Percentiles rank a stretch among this genome's conserved stretches.
Evolutionary conservation across 2,797 vertebrate genomes (phyloP).

Genomic region (Anabas testudineus): DNA sequence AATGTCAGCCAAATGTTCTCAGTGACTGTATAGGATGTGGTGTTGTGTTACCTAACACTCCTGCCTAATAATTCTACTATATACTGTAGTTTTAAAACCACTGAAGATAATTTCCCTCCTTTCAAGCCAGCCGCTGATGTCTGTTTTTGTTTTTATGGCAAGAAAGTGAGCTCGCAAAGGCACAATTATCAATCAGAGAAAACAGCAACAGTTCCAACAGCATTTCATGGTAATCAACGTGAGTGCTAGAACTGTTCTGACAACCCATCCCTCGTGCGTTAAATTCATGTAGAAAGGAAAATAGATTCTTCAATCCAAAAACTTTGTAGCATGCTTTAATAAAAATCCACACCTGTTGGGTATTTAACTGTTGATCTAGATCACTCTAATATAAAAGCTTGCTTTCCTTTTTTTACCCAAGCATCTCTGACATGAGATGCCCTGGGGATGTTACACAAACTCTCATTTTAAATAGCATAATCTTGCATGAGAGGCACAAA

Average conservation of each 20-base stretch:
- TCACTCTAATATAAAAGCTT: not conserved
- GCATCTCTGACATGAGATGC: not conserved
- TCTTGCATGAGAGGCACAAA: not conserved
- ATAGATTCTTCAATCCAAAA: not conserved
- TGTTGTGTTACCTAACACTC: not conserved
- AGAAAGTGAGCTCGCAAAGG: not conserved
- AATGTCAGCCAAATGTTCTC: not conserved
- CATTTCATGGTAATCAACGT: not conserved
- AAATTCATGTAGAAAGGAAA: not conserved
- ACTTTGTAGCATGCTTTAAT: too few relatives aligned
- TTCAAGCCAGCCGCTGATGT: too few relatives aligned
- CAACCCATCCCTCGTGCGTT: not conserved
- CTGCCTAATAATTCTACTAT: not conserved
- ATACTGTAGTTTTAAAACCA: not conserved
- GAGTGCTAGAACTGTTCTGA: slow-evolving; percentile 1
- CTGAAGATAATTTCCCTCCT: not conserved
- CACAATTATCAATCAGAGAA: not conserved
- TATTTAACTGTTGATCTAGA: too few relatives aligned
- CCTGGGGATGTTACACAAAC: too few relatives aligned
- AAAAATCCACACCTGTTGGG: not conserved
- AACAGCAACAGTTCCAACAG: not conserved
- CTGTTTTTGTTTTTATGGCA: not conserved
- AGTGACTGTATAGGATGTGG: not conserved
- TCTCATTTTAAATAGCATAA: not conserved
- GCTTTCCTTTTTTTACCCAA: not conserved